These are phyloP conservation scores for Caiman crocodilus DNA, from an alignment of 2,797 vertebrate genomes.

Conservation along the genomic window DNA sequence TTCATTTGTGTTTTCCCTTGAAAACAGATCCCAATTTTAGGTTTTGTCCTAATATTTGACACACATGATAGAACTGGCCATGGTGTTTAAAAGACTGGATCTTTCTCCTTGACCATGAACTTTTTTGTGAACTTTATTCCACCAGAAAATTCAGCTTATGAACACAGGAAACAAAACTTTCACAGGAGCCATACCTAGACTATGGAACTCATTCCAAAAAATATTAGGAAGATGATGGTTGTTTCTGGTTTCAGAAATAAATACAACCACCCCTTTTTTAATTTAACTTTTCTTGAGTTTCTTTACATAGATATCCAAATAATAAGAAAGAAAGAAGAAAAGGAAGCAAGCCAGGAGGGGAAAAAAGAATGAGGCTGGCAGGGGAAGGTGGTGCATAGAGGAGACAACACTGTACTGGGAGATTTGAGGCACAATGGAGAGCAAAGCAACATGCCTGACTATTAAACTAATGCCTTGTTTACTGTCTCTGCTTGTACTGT, in stretches of 20 bases:
- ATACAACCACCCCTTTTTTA: rapidly evolving
- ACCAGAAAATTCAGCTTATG: not conserved
- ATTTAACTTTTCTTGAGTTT: not conserved
- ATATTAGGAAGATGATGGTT: not conserved
- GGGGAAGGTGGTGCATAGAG: no score
- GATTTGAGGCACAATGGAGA: no score
- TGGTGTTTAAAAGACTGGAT: not conserved
- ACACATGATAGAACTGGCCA: conserved; percentile 8
- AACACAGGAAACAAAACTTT: not conserved
- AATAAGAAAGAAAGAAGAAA: not conserved
- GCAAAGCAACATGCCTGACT: not conserved
- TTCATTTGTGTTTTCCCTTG: not conserved
- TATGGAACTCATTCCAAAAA: not conserved
- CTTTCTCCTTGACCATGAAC: not conserved
- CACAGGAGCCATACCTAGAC: not conserved
- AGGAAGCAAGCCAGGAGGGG: not conserved
- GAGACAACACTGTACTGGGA: no score
- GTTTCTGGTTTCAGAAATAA: not conserved
- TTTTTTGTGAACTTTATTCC: conserved; percentile 1
- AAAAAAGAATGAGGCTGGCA: not conserved
- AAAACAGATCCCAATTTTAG: not conserved
- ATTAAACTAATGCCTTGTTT: conserved; percentile 1
- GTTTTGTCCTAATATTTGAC: not conserved
- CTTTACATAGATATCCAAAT: not conserved
- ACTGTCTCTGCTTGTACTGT: conserved; percentile 54